phyloP scores from a whole-genome alignment of 2,113 vertebrate species.

The Salvelinus sp. region DNA sequence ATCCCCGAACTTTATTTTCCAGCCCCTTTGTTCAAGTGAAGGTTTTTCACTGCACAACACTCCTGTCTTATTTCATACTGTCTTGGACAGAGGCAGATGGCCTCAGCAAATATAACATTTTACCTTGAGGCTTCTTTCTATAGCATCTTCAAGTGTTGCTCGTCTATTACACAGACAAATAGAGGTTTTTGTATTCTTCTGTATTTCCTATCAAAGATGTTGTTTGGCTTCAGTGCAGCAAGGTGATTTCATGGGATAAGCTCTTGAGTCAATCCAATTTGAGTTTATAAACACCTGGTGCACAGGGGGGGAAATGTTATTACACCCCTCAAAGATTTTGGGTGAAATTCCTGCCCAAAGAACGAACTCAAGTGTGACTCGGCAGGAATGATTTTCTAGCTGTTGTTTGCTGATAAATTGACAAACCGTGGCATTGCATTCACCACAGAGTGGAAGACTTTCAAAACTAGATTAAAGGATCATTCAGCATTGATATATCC shows the following conservation, averaged over 20 bases:
- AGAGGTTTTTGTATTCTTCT: constrained; percentile 21
- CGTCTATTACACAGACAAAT: constrained; percentile 15
- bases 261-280: constrained; percentile 52
- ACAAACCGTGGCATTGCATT: constrained; percentile 29
- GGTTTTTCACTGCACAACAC: background rate
- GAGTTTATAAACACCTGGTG: constrained; percentile 51
- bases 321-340: constrained; percentile 36
- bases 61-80: background rate
- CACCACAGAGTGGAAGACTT: constrained; percentile 40
- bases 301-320: constrained; percentile 27
- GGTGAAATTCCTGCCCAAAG: constrained; percentile 11
- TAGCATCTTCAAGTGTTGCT: constrained; percentile 27
- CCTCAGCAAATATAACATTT: constrained; percentile 30
- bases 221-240: constrained; percentile 44
- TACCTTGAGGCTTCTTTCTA: constrained; percentile 24
- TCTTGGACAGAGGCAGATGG: constrained; percentile 25
- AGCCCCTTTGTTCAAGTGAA: constrained; percentile 27
- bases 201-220: constrained; percentile 18
- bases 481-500: constrained; percentile 10
- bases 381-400: constrained; percentile 45
- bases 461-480: constrained; percentile 41
- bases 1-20: constrained; percentile 29
- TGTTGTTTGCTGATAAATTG: constrained; percentile 51
- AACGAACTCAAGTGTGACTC: constrained; percentile 44
- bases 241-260: constrained; percentile 57